Evolutionary conservation across 2,888 invertebrate species (phyloP).

Genomic region (Trachelus stipa): DNA sequence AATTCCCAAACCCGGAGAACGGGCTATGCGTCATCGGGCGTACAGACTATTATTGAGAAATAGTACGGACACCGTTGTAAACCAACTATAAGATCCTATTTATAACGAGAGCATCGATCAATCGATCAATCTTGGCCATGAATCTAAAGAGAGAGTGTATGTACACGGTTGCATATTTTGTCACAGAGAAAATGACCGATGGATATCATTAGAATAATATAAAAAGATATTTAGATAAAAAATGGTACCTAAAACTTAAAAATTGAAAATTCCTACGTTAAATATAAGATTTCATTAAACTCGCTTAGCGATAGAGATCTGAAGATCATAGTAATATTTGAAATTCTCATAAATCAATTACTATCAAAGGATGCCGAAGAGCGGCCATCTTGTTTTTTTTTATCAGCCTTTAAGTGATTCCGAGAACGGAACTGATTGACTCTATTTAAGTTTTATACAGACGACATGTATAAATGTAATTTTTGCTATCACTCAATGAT

Average conservation of each 20-base stretch:
- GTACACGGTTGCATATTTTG: not conserved
- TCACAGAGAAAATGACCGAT: not conserved
- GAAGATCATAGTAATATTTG: not conserved
- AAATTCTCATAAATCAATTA: not conserved
- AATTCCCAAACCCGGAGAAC: constrained; percentile 34
- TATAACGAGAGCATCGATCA: not conserved
- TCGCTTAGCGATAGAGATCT: too few species aligned
- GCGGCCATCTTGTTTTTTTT: not conserved
- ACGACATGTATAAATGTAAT: not conserved
- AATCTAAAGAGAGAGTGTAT: not conserved
- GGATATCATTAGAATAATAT: not conserved
- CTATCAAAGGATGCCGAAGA: not conserved
- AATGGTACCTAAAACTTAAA: not conserved
- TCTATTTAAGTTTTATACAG: not conserved
- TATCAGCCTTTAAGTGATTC: not conserved
- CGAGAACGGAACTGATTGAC: not conserved
- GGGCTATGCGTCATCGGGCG: constrained; percentile 30
- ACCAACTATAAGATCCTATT: not conserved
- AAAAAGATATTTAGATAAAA: not conserved
- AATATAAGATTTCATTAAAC: not conserved
- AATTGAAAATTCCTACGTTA: not conserved
- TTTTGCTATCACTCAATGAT: not conserved
- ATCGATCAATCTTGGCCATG: not conserved
- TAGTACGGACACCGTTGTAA: not conserved
- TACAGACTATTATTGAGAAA: constrained; percentile 13